A percentile compares a stretch with the other conserved stretches of the same genome.
These are phyloP conservation scores for Eupithecia insigniata DNA, from an alignment of 2,888 invertebrate genomes.

Conservation along the genomic window DNA sequence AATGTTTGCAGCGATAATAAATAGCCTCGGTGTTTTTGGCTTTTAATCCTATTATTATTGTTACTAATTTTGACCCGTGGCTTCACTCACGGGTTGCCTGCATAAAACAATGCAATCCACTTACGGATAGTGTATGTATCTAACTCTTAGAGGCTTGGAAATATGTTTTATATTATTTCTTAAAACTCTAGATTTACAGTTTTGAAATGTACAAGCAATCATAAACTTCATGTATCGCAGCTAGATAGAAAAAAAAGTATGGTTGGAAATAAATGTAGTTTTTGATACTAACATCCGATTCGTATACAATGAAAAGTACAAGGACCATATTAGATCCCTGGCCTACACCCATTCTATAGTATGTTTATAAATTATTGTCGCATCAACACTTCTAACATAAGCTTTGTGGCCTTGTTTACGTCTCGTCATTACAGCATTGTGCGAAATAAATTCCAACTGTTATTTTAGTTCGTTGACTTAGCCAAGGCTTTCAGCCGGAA, in stretches of 20 bases:
- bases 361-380: background rate
- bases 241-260: background rate
- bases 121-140: background rate
- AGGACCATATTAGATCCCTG: background rate
- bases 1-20: constrained; percentile 73
- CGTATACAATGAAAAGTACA: background rate
- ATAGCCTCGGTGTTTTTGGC: constrained; percentile 58
- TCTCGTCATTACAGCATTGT: background rate
- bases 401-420: constrained; percentile 1
- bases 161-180: background rate
- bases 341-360: background rate
- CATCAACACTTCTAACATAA: background rate
- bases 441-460: background rate
- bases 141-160: background rate
- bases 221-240: background rate
- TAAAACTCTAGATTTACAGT: background rate
- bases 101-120: background rate
- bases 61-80: background rate
- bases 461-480: constrained; percentile 39
- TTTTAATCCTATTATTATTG: constrained; percentile 31
- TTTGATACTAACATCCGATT: background rate
- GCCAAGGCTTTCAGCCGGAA: constrained; percentile 39
- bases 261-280: background rate
- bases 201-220: background rate
- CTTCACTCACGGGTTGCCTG: background rate